Evolutionary conservation across 2,888 invertebrate genomes (phyloP).

Genomic region (Agrilus cyanescens): DNA sequence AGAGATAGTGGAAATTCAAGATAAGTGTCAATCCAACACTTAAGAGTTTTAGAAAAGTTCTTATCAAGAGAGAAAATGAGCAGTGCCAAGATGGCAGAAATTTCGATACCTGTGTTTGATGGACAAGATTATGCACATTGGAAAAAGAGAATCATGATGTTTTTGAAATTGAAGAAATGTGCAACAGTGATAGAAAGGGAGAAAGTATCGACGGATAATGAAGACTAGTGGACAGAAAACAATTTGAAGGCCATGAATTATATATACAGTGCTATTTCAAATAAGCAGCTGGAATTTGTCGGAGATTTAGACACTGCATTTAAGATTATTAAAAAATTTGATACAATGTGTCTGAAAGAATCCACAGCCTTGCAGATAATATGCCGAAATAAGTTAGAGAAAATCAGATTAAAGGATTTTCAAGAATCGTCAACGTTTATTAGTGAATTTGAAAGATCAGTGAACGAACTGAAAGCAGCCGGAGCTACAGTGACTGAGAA

Average conservation of each 20-base stretch:
- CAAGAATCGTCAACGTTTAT: too few species aligned
- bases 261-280: constrained; percentile 12
- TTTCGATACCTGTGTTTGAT: constrained; percentile 3
- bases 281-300: constrained; percentile 14
- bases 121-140: constrained; percentile 16
- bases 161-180: constrained; percentile 15
- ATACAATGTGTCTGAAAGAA: constrained; percentile 15
- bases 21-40: too few species aligned
- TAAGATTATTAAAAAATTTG: constrained; percentile 18
- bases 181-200: constrained; percentile 7
- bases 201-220: constrained; percentile 1
- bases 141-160: constrained; percentile 16
- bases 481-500: not conserved
- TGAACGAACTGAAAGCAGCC: too few species aligned
- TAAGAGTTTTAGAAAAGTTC: too few species aligned
- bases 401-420: constrained; percentile 10
- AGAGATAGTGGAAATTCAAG: too few species aligned
- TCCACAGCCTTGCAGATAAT: constrained; percentile 18
- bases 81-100: too few species aligned
- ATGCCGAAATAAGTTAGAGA: constrained; percentile 18
- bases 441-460: too few species aligned
- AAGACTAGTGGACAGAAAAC: constrained; percentile 12
- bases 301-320: constrained; percentile 13
- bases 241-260: constrained; percentile 16
- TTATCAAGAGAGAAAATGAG: too few species aligned